Evolutionary conservation across 2,888 invertebrate species (phyloP).

Genomic region (Entomobrya multifasciata): DNA sequence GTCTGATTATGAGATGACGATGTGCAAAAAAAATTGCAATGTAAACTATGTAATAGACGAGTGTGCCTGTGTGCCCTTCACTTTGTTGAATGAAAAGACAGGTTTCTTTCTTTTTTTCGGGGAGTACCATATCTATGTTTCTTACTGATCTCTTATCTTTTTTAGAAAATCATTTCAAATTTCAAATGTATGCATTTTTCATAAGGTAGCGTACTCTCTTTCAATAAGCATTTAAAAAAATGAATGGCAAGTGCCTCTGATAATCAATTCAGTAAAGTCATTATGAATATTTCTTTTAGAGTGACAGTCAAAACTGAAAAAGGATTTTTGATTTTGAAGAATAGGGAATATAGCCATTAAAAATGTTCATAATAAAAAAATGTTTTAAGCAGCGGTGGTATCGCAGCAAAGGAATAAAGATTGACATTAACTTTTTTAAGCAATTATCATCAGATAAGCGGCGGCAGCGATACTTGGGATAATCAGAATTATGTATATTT

Average conservation of each 20-base stretch:
- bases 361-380: background rate
- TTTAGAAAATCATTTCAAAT: background rate
- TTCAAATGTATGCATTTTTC: background rate
- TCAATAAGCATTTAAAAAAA: too few species aligned
- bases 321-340: background rate
- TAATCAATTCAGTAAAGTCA: background rate
- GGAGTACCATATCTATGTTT: conserved; percentile 13
- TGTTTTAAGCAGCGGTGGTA: too few species aligned
- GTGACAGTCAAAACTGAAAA: background rate
- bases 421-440: too few species aligned
- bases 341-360: background rate
- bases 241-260: background rate
- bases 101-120: conserved; percentile 65
- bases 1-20: too few species aligned
- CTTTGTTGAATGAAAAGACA: conserved; percentile 67
- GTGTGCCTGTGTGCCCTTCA: background rate
- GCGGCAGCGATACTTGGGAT: too few species aligned
- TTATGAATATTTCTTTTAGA: background rate
- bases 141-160: conserved; percentile 22
- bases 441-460: too few species aligned
- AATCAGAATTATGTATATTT: too few species aligned
- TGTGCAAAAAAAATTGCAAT: too few species aligned
- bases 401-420: too few species aligned
- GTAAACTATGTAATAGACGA: too few species aligned
- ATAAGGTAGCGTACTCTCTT: too few species aligned